These are phyloP conservation scores for Cranoglanis bouderius DNA, from an alignment of 2,113 vertebrate species.

Conservation along the genomic window DNA sequence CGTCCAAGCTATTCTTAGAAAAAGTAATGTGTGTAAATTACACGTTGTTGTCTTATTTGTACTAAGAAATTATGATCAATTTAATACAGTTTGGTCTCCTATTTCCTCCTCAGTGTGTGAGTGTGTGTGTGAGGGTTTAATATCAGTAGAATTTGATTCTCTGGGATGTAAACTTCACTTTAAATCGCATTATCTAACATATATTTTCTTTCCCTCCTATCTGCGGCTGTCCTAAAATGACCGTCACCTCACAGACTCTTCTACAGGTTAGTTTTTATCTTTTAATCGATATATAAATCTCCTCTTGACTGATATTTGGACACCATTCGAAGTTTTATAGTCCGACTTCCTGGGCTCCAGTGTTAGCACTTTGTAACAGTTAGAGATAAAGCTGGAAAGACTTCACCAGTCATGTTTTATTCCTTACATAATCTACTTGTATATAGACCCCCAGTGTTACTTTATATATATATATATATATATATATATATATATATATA, in stretches of 20 bases:
- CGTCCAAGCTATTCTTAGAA: neutral
- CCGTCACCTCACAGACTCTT: constrained; percentile 74
- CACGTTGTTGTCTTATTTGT: too few species aligned
- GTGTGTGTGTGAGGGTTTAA: neutral
- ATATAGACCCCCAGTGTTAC: neutral
- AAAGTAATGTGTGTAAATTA: neutral
- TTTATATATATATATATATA: too few species aligned
- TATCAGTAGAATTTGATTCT: neutral
- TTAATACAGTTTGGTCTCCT: neutral
- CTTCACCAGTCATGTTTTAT: neutral
- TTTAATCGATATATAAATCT: neutral
- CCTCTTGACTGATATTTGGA: neutral
- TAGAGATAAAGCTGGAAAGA: neutral
- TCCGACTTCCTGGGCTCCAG: neutral
- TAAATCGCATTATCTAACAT: neutral
- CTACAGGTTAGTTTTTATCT: constrained; percentile 78
- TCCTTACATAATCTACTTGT: neutral
- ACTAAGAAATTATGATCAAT: neutral
- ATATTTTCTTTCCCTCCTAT: constrained; percentile 27
- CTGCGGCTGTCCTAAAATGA: neutral
- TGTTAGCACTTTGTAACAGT: neutral
- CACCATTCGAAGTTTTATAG: neutral
- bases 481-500: too few species aligned
- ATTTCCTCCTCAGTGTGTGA: neutral
- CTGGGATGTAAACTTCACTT: neutral